A percentile compares a stretch with the other conserved stretches of the same genome.
Evolutionary conservation across 2,888 invertebrate species (phyloP).

Genomic region (Heterodera filipjevi): DNA sequence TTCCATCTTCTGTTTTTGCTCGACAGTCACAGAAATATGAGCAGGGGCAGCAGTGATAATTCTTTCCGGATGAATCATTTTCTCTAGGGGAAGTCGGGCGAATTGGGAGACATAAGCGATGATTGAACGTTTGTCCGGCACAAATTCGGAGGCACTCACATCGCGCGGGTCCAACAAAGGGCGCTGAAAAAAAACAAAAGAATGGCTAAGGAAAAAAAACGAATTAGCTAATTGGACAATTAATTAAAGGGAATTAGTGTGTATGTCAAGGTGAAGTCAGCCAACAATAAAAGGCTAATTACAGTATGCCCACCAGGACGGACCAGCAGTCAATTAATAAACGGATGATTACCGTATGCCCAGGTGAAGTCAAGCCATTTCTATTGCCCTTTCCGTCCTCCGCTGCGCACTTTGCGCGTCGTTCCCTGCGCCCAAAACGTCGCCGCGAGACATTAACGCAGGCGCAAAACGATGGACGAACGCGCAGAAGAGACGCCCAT

Average conservation of each 20-base stretch:
- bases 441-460: constrained; percentile 54
- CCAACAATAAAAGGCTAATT: too few species aligned
- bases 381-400: constrained; percentile 50
- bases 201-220: too few species aligned
- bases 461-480: constrained; percentile 62
- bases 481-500: constrained; percentile 64
- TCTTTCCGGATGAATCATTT: not conserved
- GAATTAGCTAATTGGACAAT: too few species aligned
- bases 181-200: constrained; percentile 20
- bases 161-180: constrained; percentile 61
- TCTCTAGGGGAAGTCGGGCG: not conserved
- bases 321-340: too few species aligned
- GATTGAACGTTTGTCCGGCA: constrained; percentile 64
- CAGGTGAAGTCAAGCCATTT: constrained; percentile 59
- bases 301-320: too few species aligned
- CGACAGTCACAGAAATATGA: not conserved
- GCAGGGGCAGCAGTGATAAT: not conserved
- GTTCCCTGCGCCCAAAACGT: constrained; percentile 11
- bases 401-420: not conserved
- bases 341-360: constrained; percentile 46
- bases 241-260: too few species aligned
- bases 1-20: not conserved
- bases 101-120: constrained; percentile 66
- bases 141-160: constrained; percentile 51
- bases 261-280: too few species aligned